phyloP scores from a whole-genome alignment of 2,113 vertebrate species.

The Cygnus buccinator region DNA sequence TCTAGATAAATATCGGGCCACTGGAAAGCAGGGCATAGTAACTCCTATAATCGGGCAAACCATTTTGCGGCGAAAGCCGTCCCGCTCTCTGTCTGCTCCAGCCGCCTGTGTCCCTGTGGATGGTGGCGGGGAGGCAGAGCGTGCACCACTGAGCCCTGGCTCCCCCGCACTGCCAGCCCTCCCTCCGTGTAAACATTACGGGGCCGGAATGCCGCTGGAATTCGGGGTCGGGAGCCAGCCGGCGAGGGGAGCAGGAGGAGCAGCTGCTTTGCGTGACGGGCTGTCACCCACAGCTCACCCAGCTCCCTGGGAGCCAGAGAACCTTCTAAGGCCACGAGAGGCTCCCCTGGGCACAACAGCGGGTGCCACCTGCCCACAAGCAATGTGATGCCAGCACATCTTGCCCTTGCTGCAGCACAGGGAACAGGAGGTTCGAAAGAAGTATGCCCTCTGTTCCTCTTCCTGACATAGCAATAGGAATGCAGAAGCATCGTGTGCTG shows the following conservation, averaged over 20 bases:
- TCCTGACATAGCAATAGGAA: neutral
- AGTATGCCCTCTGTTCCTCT: slow-evolving; percentile 1
- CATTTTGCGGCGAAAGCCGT: neutral
- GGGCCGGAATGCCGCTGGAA: neutral
- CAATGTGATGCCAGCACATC: neutral
- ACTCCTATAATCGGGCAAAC: neutral
- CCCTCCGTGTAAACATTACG: neutral
- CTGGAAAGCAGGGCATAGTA: neutral
- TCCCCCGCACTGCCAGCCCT: neutral
- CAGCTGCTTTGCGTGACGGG: slow-evolving; percentile 22
- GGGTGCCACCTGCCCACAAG: neutral
- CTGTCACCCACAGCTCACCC: slow-evolving; percentile 23
- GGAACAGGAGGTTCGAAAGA: slow-evolving; percentile 13
- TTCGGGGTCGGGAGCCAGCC: slow-evolving; percentile 20
- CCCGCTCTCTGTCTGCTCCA: rapidly evolving
- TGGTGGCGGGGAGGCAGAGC: neutral
- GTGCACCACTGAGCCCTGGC: neutral
- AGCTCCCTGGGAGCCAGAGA: neutral
- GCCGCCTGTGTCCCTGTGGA: neutral
- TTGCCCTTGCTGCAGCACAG: neutral
- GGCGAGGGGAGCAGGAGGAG: neutral
- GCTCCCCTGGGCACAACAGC: neutral
- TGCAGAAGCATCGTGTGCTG: neutral
- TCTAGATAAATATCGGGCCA: neutral
- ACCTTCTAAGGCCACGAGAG: slow-evolving; percentile 36